Evolutionary conservation across 92 coral and sea anemone genomes (phyloP).

Genomic region (Parazoanthus atlanticus): DNA sequence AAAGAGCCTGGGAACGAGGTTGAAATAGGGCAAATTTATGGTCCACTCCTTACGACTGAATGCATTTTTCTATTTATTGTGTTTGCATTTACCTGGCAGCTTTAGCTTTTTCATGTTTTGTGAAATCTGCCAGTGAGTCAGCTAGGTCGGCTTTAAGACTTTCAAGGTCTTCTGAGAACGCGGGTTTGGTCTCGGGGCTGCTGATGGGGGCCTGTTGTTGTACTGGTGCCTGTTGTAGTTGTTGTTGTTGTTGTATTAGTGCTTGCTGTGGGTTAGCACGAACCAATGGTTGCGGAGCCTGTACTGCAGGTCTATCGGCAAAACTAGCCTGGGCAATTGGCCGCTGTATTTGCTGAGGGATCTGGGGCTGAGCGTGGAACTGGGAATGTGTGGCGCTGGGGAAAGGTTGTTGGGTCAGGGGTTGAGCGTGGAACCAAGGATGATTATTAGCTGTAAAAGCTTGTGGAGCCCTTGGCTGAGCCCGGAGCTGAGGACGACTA

Average conservation of each 20-base stretch:
- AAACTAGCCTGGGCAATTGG: not conserved
- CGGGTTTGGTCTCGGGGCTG: not conserved
- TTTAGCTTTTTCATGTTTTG: conserved; percentile 12
- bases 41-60: too few relatives aligned
- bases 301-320: not conserved
- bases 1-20: too few relatives aligned
- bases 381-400: not conserved
- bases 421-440: conserved; percentile 14
- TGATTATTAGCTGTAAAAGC: not conserved
- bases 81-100: not conserved
- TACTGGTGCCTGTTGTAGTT: not conserved
- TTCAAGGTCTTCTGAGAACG: conserved; percentile 26
- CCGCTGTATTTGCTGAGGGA: conserved; percentile 1
- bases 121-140: conserved; percentile 32
- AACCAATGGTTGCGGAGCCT: not conserved
- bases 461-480: not conserved
- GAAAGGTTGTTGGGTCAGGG: not conserved
- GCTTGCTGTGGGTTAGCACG: not conserved
- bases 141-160: conserved; percentile 40
- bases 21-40: too few relatives aligned
- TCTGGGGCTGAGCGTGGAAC: conserved; percentile 1
- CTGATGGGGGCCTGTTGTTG: not conserved
- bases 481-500: conserved; percentile 3
- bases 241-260: conserved; percentile 3
- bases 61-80: not conserved